A percentile compares a stretch with the other conserved stretches of the same genome.
Evolutionary conservation across 2,797 vertebrate genomes (phyloP).

Genomic region (Tokudaia muenninki): DNA sequence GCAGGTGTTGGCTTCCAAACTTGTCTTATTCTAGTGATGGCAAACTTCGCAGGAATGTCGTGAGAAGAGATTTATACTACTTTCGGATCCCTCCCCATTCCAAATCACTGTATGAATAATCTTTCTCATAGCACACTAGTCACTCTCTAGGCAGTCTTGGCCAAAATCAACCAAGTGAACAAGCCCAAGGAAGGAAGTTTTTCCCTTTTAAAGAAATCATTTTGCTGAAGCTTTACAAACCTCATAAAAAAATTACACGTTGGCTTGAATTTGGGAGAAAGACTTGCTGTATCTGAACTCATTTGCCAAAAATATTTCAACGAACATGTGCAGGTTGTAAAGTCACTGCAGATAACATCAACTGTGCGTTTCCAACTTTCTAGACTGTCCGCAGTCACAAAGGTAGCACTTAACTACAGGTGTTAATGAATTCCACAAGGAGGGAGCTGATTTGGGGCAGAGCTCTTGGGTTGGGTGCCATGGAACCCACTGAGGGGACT

Average conservation of each 20-base stretch:
- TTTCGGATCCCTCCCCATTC: conserved; percentile 67
- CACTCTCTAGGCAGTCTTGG: conserved; percentile 51
- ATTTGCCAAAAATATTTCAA: conserved; percentile 72
- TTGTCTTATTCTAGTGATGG: conserved; percentile 39
- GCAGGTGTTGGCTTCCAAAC: conserved; percentile 54
- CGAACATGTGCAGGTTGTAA: conserved; percentile 56
- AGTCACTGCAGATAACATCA: not conserved
- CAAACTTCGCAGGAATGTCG: conserved; percentile 54
- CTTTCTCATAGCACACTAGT: conserved; percentile 67
- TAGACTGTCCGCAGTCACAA: not conserved
- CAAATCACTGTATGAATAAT: conserved; percentile 71
- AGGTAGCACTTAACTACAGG: conserved; percentile 48
- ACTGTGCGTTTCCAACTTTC: not conserved
- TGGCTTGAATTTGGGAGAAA: conserved; percentile 72
- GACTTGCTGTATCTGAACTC: conserved; percentile 69
- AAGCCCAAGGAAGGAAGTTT: conserved; percentile 70
- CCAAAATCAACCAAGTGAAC: conserved; percentile 78
- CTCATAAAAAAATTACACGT: conserved; percentile 79
- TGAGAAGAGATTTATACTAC: conserved; percentile 74
- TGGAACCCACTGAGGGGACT: conserved; percentile 79
- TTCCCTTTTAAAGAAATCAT: conserved; percentile 73
- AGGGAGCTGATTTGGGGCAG: not conserved
- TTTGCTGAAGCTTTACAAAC: conserved; percentile 79
- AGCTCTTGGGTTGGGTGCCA: not conserved
- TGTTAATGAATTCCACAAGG: conserved; percentile 54